Percentiles rank a stretch among this genome's conserved stretches.
These are phyloP conservation scores for Panagrolaimus sp. DNA, from an alignment of 1,140 invertebrate genomes.

Conservation along the genomic window DNA sequence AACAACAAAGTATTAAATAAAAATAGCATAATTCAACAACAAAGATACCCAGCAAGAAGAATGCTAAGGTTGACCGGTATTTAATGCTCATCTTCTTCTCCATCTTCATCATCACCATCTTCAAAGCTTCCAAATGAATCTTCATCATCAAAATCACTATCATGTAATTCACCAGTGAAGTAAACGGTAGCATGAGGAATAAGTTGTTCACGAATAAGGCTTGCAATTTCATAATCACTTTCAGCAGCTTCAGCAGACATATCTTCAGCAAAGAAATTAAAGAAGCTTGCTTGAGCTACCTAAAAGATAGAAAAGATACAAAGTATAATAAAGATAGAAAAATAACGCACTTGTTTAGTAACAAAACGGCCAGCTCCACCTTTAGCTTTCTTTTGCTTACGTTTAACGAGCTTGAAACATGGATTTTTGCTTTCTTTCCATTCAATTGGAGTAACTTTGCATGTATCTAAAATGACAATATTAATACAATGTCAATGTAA, in stretches of 20 bases:
- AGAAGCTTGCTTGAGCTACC: slow-evolving; percentile 5
- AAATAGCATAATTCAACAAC: too few relatives aligned
- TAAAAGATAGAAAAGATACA: too few relatives aligned
- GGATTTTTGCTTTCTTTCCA: slow-evolving; percentile 10
- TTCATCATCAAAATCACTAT: background rate
- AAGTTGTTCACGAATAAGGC: background rate
- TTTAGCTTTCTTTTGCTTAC: slow-evolving; percentile 8
- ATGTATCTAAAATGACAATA: background rate
- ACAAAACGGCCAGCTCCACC: background rate
- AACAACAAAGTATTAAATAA: too few relatives aligned
- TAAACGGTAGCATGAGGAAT: slow-evolving; percentile 4
- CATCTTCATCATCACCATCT: background rate
- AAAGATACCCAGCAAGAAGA: too few relatives aligned
- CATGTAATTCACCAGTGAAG: slow-evolving; percentile 7
- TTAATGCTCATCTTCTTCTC: background rate
- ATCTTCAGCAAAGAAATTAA: slow-evolving; percentile 1
- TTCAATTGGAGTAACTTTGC: background rate
- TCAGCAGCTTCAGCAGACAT: slow-evolving; percentile 1
- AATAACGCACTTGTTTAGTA: background rate
- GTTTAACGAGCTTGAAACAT: slow-evolving; percentile 8
- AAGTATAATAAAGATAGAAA: too few relatives aligned
- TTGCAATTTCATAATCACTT: slow-evolving; percentile 9
- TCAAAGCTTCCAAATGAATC: background rate
- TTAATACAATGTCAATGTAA: too few relatives aligned
- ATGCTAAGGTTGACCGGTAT: background rate